Percentiles rank a stretch among this genome's conserved stretches.
These are phyloP conservation scores for Staurois parvus DNA, from an alignment of 2,797 vertebrate genomes.

Conservation along the genomic window DNA sequence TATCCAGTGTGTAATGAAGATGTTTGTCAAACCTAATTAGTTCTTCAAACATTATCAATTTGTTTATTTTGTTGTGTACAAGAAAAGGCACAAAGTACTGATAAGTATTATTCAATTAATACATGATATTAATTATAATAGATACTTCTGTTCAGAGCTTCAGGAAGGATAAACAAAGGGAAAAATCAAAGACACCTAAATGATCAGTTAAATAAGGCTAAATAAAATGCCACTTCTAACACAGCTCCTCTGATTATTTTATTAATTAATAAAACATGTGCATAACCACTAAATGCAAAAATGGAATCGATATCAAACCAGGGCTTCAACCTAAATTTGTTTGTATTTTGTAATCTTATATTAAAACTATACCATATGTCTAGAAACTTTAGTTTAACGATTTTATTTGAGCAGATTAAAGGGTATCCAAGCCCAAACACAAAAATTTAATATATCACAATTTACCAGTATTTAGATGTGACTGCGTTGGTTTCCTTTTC, in stretches of 20 bases:
- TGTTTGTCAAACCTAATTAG: slow-evolving; percentile 54
- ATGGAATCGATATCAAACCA: neutral
- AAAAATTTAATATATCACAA: too few species aligned
- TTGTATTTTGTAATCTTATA: too few species aligned
- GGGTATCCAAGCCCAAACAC: too few species aligned
- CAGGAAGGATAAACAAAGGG: neutral
- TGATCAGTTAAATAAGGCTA: neutral
- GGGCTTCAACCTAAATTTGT: too few species aligned
- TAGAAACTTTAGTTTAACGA: too few species aligned
- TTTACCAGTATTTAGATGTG: too few species aligned
- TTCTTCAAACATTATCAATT: slow-evolving; percentile 50
- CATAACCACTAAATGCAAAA: neutral
- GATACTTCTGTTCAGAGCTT: slow-evolving; percentile 22
- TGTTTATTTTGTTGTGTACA: slow-evolving; percentile 52
- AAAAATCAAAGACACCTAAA: slow-evolving; percentile 2
- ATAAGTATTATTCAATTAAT: slow-evolving; percentile 52
- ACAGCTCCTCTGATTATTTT: neutral
- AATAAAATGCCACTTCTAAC: neutral
- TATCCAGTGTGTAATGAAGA: slow-evolving; percentile 50
- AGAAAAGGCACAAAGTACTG: slow-evolving; percentile 25
- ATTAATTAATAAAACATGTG: neutral
- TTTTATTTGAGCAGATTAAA: too few species aligned
- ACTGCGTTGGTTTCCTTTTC: too few species aligned
- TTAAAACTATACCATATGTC: too few species aligned
- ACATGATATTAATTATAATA: slow-evolving; percentile 25